phyloP scores from a whole-genome alignment of 2,888 invertebrate species.

The Holacanthella duospinosa region DNA sequence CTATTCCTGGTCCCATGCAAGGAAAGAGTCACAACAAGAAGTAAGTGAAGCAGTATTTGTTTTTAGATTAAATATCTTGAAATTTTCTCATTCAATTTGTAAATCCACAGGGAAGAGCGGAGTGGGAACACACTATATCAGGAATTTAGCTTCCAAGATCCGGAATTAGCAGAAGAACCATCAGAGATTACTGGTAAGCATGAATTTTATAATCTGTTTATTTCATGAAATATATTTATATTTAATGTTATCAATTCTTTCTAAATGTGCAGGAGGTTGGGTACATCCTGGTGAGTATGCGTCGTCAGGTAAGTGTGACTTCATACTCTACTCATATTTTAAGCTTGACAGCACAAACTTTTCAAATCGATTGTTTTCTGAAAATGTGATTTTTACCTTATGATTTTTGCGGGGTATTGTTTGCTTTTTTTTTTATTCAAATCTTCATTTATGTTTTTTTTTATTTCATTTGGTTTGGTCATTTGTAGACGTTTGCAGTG shows the following conservation, averaged over 20 bases:
- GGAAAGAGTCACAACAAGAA: constrained; percentile 36
- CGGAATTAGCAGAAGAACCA: constrained; percentile 71
- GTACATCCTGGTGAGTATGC: constrained; percentile 99
- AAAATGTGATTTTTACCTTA: too few species aligned
- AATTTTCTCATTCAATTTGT: background rate
- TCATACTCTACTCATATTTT: too few species aligned
- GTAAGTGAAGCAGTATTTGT: constrained; percentile 15
- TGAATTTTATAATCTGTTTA: constrained; percentile 6
- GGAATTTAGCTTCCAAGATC: constrained; percentile 85
- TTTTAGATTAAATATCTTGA: background rate
- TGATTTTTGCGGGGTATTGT: too few species aligned
- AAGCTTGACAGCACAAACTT: too few species aligned
- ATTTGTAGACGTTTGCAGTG: constrained; percentile 35
- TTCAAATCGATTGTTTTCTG: background rate
- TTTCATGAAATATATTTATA: constrained; percentile 8
- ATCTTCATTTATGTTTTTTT: constrained; percentile 12
- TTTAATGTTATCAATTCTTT: background rate
- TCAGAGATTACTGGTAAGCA: constrained; percentile 82
- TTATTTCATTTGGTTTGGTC: constrained; percentile 13
- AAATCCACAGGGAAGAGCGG: constrained; percentile 65
- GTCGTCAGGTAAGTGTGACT: constrained; percentile 76
- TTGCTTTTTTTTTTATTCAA: too few species aligned
- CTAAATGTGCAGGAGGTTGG: constrained; percentile 83
- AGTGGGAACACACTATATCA: constrained; percentile 85
- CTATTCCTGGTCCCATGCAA: background rate